Base-by-base conservation (phyloP, 2,888 invertebrate genomes). In the Brachyopa scutellaris region DNA sequence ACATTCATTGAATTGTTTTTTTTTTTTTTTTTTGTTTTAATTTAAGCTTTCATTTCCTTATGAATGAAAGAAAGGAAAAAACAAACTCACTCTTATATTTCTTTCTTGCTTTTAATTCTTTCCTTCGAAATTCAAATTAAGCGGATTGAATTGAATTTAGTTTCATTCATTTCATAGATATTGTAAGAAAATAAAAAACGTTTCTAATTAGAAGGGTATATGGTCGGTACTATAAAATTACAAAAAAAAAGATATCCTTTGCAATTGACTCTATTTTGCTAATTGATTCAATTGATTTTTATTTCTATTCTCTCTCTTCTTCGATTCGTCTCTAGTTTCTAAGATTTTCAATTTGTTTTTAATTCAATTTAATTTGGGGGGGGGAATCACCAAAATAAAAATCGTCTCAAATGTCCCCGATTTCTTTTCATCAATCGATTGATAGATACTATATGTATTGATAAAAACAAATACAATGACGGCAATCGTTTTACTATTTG, bases 211-310 rank as follows among this genome's bases (percentile, higher is more conserved):
- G 55, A 62, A 61, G 7, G 47, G 21, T 13, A n/a, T 13, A 17
- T 40, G 23, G 17, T 29, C 45, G 1, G 1, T 29, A 23, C 21
- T 9, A 26, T 11, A 13, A 7, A 40, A 19, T 7, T 15, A 23
- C 9, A 64, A 11, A 38, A 5, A 21, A 42, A 53, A 2, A 45
- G 11, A 42, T 2, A 19, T 66, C 59, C 59, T 42, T 59, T n/a
- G 19, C 13, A 11, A n/a, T 61, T 55, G 26, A 36, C 2, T 69
- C 42, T 53, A n/a, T 29, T 36, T 9, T 11, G 29, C 57, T 80
- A 76, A 76, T 76, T 80, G 80, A 69, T 76, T 76, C 76, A 80
- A 80, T 80, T 80, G 80, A 76, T 69, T 76, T 45, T 19, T 5
- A 49, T 49, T 59, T 57, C 17, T 26, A n/a, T n/a, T n/a, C n/a